Evolutionary conservation across 2,113 vertebrate species (phyloP).

Genomic region (Diphyllodes magnificus): DNA sequence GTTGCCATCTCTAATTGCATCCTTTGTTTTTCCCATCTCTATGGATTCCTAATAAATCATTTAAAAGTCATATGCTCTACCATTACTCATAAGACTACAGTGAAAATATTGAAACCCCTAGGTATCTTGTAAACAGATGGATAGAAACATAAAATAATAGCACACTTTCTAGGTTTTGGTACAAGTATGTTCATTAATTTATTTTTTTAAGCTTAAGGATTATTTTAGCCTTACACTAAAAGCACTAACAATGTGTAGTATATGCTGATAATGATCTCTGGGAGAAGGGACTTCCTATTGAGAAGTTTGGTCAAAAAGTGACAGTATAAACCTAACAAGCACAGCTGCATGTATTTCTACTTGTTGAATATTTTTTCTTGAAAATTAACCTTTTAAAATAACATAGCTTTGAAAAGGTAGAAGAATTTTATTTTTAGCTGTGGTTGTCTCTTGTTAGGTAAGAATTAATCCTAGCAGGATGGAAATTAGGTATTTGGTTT

Average conservation of each 20-base stretch:
- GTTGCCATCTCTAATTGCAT: conserved; percentile 38
- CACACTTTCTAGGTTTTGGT: background rate
- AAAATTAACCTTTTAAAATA: conserved; percentile 26
- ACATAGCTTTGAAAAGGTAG: background rate
- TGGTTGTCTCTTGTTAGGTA: background rate
- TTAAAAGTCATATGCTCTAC: conserved; percentile 21
- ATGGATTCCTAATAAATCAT: conserved; percentile 43
- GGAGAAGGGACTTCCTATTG: conserved; percentile 2
- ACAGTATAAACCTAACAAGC: background rate
- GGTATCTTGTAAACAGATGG: background rate
- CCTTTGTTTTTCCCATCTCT: conserved; percentile 25
- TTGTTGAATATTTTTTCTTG: background rate
- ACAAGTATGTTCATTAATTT: background rate
- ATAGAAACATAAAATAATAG: background rate
- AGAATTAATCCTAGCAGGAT: background rate
- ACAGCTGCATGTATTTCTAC: background rate
- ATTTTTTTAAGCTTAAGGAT: conserved; percentile 6
- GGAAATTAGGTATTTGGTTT: background rate
- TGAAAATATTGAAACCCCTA: background rate
- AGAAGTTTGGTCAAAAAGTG: background rate
- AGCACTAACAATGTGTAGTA: background rate
- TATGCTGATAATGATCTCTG: conserved; percentile 19
- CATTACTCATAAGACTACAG: background rate
- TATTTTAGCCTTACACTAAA: conserved; percentile 26
- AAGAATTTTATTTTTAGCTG: background rate